Evolutionary conservation across 1,140 invertebrate species (phyloP).

Genomic region (Scaptomyza graminum): DNA sequence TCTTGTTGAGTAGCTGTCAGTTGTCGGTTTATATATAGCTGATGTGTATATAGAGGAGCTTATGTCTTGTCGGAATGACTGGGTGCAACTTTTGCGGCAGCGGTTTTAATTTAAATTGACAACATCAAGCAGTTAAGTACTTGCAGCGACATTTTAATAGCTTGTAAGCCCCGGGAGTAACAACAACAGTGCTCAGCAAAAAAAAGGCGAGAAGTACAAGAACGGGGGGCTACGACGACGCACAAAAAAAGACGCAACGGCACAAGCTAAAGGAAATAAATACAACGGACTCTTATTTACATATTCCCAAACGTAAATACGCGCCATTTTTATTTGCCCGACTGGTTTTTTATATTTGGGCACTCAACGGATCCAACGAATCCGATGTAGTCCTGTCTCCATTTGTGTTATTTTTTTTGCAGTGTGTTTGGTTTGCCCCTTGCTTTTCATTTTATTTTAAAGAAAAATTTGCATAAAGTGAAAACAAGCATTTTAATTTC

Average conservation of each 20-base stretch:
- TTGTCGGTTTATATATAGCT: slow-evolving; percentile 1
- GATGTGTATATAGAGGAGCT: slow-evolving; percentile 12
- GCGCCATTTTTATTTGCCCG: slow-evolving; percentile 76
- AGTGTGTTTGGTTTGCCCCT: slow-evolving; percentile 28
- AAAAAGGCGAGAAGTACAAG: neutral
- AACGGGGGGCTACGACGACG: neutral
- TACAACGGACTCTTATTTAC: slow-evolving; percentile 79
- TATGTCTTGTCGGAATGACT: slow-evolving; percentile 49
- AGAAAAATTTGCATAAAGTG: slow-evolving; percentile 79
- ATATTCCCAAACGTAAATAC: slow-evolving; percentile 83
- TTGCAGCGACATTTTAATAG: slow-evolving; percentile 82
- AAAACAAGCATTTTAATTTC: slow-evolving; percentile 82
- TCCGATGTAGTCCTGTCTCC: slow-evolving; percentile 24
- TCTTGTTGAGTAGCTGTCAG: slow-evolving; percentile 30
- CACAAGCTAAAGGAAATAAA: slow-evolving; percentile 74
- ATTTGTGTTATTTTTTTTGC: slow-evolving; percentile 12
- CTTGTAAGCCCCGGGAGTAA: slow-evolving; percentile 77
- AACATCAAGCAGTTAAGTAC: slow-evolving; percentile 82
- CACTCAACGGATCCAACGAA: slow-evolving; percentile 53
- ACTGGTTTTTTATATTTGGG: slow-evolving; percentile 62
- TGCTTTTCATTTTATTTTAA: slow-evolving; percentile 62
- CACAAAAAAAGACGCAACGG: slow-evolving; percentile 53
- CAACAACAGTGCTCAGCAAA: slow-evolving; percentile 17
- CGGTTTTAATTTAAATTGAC: slow-evolving; percentile 82
- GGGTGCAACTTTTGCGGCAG: slow-evolving; percentile 74